Base-by-base conservation (phyloP, 2,797 vertebrate genomes). In the Masticophis lateralis region DNA sequence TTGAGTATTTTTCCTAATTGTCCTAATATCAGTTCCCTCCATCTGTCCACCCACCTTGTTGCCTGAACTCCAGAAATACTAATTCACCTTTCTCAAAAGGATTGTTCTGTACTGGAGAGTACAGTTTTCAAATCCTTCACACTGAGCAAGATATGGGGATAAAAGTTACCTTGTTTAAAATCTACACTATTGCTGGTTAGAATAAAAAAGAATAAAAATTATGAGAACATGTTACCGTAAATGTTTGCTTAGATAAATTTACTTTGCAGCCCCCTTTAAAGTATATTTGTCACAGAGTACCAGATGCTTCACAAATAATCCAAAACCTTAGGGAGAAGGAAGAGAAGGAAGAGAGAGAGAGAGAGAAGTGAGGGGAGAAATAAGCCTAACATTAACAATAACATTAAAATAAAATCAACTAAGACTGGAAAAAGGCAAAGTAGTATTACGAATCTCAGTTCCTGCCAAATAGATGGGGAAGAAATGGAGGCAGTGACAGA, bases 161-260 rank as follows among this genome's bases (percentile, higher is more conserved):
- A 37, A 43, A 86, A 92, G 63, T 90, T 16, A 66, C 28, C 8
- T 59, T 3, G 16, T 87, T 92, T 66, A 87, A 92, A 94, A 79
- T 79, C 88, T 57, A 56, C 47, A 55, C 60, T 60, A 63, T 37
- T 25, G 63, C 56, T 56, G 43, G 43, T 59, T 92, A 56, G 10
- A 91, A 93, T 28, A 32, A 27, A 79, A 18, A 86, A 83, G 22
- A 28, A 60, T 32, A 27, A 5, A 93, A 66, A 91, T 13, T 8
- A 87, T 28, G 56, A 43, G 74, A 56, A 27, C 22, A 10, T 61
- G 57, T 88, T 56, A 11, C 18, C 4, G 18, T 20, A 93, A 43
- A 91, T 27, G 69, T 92, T 90, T 90, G 79, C 74, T 92, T 88
- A 90, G 14, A n/a, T 90, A 92, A 92, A 91, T 14, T 83, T 66